A percentile compares a stretch with the other conserved stretches of the same genome.
Conservation (phyloP, 2,113 vertebrate species). For the Piaya cayana region DNA sequence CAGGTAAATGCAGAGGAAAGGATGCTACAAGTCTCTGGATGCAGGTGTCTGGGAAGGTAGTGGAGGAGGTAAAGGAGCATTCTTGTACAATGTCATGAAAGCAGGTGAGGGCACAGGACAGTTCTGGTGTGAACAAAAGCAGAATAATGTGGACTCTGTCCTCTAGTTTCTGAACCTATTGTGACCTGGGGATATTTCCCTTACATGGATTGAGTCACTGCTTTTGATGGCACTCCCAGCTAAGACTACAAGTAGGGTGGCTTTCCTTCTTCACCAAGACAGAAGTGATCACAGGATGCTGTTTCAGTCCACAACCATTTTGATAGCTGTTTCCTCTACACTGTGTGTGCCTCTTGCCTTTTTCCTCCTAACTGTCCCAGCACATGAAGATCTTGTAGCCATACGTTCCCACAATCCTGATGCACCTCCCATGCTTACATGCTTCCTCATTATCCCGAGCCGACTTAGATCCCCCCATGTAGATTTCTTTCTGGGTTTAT, state of each 20-base stretch:
- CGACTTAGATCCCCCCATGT: background rate
- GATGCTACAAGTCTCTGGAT: background rate
- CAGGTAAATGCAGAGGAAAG: background rate
- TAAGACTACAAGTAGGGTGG: background rate
- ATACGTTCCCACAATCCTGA: background rate
- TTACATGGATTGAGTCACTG: background rate
- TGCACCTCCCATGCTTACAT: background rate
- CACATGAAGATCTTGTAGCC: background rate
- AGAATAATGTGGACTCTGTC: background rate
- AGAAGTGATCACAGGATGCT: background rate
- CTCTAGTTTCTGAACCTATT: background rate
- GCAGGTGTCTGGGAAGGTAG: background rate
- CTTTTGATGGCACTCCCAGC: background rate
- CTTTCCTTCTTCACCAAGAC: background rate
- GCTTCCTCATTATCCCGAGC: background rate
- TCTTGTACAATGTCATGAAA: background rate
- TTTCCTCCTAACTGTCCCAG: background rate
- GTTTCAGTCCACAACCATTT: background rate
- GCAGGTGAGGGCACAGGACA: background rate
- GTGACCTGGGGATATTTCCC: background rate
- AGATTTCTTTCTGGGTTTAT: background rate
- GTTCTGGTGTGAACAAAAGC: background rate
- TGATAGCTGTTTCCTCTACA: background rate
- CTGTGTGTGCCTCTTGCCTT: background rate
- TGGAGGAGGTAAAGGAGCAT: background rate